phyloP scores from a whole-genome alignment of 2,797 vertebrate genomes.

The Rhyacichthys aspro region DNA sequence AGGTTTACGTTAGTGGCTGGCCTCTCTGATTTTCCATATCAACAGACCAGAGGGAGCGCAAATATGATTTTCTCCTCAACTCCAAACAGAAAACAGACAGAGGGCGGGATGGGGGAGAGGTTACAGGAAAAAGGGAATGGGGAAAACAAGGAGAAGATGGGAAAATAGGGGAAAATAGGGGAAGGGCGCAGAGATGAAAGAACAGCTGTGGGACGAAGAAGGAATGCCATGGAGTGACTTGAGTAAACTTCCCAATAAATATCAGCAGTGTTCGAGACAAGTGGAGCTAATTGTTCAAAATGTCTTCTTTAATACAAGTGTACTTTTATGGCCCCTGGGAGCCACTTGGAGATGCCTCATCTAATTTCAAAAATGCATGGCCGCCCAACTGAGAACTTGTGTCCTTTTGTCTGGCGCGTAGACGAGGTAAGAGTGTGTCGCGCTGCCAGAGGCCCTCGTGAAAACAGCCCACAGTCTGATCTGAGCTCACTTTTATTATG shows the following conservation, averaged over 20 bases:
- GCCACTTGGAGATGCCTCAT: constrained; percentile 7
- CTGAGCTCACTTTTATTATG: constrained; percentile 71
- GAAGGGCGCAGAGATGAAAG: constrained; percentile 48
- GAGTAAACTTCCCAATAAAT: constrained; percentile 20
- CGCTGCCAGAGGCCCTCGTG: constrained; percentile 54
- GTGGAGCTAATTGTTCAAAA: constrained; percentile 1
- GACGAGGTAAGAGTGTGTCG: constrained; percentile 22
- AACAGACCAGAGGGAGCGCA: constrained; percentile 75
- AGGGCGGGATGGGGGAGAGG: constrained; percentile 37
- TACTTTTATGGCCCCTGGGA: constrained; percentile 21
- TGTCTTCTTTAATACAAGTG: constrained; percentile 12
- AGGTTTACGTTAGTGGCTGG: constrained; percentile 77
- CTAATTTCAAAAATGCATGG: constrained; percentile 35
- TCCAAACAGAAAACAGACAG: constrained; percentile 76
- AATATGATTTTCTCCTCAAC: constrained; percentile 79
- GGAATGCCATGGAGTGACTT: constrained; percentile 33
- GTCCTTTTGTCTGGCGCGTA: constrained; percentile 18
- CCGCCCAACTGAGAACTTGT: constrained; percentile 26
- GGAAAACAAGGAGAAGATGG: constrained; percentile 51
- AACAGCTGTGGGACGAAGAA: constrained; percentile 34
- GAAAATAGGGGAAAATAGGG: constrained; percentile 28
- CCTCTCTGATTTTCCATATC: constrained; percentile 81
- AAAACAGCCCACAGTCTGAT: constrained; percentile 54
- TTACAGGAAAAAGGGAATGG: constrained; percentile 49
- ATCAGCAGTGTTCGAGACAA: constrained; percentile 35